phyloP scores from a whole-genome alignment of 1,140 invertebrate genomes.

The Diachasma alloeum region DNA sequence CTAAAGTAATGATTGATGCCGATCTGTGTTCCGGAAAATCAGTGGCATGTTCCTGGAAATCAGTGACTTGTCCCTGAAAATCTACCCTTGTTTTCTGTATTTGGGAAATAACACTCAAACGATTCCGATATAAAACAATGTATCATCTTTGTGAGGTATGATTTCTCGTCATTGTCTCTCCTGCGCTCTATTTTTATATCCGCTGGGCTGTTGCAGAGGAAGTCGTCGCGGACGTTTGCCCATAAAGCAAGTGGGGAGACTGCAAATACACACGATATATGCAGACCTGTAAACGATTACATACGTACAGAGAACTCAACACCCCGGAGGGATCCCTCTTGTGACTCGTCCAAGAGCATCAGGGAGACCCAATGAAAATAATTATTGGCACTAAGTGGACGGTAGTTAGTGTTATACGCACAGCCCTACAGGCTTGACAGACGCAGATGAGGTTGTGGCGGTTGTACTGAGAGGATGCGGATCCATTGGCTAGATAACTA shows the following conservation, averaged over 20 bases:
- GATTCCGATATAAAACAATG: too few species aligned
- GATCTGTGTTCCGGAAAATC: too few species aligned
- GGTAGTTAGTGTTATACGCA: slow-evolving; percentile 48
- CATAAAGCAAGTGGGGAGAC: slow-evolving; percentile 15
- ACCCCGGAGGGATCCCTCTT: background rate
- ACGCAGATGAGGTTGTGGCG: slow-evolving; percentile 43
- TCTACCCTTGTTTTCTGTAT: too few species aligned
- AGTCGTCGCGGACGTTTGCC: slow-evolving; percentile 53
- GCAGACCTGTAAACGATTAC: background rate
- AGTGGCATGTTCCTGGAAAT: too few species aligned
- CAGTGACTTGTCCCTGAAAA: too few species aligned
- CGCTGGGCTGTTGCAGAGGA: slow-evolving; percentile 57
- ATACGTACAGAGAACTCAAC: background rate
- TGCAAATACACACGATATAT: slow-evolving; percentile 9
- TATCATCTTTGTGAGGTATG: background rate
- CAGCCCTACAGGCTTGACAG: background rate
- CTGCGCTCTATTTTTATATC: slow-evolving; percentile 65
- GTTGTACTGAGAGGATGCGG: slow-evolving; percentile 57
- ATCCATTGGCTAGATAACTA: slow-evolving; percentile 63
- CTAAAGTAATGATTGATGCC: too few species aligned
- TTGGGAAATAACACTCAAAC: too few species aligned
- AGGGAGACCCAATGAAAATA: slow-evolving; percentile 62
- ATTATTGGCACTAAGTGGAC: slow-evolving; percentile 65
- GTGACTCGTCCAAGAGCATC: background rate
- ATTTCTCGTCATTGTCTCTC: background rate